Evolutionary conservation across 1,140 invertebrate species (phyloP).

Genomic region (Zaprionus kolodkinae): DNA sequence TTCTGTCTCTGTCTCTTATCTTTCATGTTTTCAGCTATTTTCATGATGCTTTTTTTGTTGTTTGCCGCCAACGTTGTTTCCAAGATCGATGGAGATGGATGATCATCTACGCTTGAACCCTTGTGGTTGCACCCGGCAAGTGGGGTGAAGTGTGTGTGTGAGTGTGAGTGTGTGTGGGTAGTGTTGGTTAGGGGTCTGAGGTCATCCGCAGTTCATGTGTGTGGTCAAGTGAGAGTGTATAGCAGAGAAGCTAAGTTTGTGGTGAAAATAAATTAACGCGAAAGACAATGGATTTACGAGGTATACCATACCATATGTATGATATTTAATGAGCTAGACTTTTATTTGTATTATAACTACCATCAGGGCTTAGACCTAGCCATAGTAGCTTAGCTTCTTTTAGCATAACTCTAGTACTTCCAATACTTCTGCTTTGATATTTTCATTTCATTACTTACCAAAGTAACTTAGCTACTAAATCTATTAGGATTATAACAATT

Average conservation of each 20-base stretch:
- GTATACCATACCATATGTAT: too few species aligned
- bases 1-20: too few species aligned
- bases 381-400: background rate
- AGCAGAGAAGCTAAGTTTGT: background rate
- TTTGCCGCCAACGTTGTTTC: conserved; percentile 41
- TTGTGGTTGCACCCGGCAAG: conserved; percentile 15
- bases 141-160: conserved; percentile 15
- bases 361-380: background rate
- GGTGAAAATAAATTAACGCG: background rate
- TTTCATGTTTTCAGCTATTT: background rate
- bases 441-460: too few species aligned
- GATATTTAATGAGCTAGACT: background rate
- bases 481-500: too few species aligned
- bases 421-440: too few species aligned
- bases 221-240: conserved; percentile 26
- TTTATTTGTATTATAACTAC: background rate
- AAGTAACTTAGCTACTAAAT: too few species aligned
- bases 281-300: background rate
- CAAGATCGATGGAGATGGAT: conserved; percentile 43
- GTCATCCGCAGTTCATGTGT: background rate
- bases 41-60: conserved; percentile 24
- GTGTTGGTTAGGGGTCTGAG: too few species aligned
- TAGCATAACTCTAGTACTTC: background rate
- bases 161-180: too few species aligned
- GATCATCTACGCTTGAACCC: conserved; percentile 39